Conservation (phyloP, 2,797 vertebrate species). For the Neosilurus hyrtlii region DNA sequence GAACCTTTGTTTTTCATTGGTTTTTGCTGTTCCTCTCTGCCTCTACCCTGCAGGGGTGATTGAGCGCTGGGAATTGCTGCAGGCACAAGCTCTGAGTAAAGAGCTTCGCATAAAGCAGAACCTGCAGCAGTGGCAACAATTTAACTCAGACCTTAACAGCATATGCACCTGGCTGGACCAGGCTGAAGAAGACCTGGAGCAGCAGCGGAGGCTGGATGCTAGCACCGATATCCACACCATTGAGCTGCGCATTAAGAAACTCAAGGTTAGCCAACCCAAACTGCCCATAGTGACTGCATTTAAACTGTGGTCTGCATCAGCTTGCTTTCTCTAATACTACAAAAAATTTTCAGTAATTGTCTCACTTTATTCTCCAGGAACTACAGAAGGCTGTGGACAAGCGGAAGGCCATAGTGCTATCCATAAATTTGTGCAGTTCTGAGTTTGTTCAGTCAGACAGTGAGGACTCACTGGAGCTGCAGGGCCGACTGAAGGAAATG, state of each 20-base stretch:
- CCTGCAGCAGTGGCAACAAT: constrained; percentile 93
- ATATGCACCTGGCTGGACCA: constrained; percentile 85
- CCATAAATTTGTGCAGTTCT: constrained; percentile 92
- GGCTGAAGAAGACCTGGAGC: constrained; percentile 83
- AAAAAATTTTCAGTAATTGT: not conserved
- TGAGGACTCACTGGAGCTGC: constrained; percentile 80
- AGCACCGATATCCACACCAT: constrained; percentile 90
- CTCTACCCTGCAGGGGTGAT: constrained; percentile 80
- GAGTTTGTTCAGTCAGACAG: constrained; percentile 87
- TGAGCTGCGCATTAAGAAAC: constrained; percentile 86
- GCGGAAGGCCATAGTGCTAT: constrained; percentile 91
- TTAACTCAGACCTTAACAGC: constrained; percentile 86
- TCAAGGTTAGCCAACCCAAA: constrained; percentile 89
- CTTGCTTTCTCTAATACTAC: not conserved
- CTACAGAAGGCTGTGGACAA: constrained; percentile 89
- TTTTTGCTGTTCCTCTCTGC: not conserved
- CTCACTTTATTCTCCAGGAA: constrained; percentile 72
- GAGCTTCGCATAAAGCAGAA: constrained; percentile 91
- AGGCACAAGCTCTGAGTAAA: constrained; percentile 92
- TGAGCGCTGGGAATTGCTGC: constrained; percentile 95
- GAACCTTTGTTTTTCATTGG: not conserved
- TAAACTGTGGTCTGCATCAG: not conserved
- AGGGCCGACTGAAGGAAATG: constrained; percentile 85
- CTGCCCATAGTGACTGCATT: constrained; percentile 48
- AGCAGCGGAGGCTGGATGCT: constrained; percentile 73